phyloP scores from a whole-genome alignment of 2,797 vertebrate species.

The Crocidura indochinensis region DNA sequence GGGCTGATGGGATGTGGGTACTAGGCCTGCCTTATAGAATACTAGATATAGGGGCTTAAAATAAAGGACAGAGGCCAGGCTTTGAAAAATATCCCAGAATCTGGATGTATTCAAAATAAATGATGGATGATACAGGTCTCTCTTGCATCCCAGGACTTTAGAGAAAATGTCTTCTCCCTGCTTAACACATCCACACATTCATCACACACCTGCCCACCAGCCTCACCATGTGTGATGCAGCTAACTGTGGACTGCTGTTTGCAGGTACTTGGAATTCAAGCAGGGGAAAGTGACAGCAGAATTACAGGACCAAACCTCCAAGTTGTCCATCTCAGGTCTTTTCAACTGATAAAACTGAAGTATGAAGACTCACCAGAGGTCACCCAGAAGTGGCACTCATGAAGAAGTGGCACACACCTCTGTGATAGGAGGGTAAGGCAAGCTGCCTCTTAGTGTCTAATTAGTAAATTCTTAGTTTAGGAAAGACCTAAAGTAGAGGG shows the following conservation, averaged over 20 bases:
- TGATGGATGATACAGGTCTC: not conserved
- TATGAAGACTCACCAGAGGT: not conserved
- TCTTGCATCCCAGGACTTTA: not conserved
- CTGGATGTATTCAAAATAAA: not conserved
- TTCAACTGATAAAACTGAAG: not conserved
- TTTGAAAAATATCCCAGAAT: not conserved
- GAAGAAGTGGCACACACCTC: not conserved
- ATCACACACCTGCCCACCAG: not conserved
- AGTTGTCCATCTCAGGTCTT: not conserved
- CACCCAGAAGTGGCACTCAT: not conserved
- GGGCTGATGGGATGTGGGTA: not conserved
- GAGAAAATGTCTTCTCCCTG: not conserved
- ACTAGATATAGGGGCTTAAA: not conserved
- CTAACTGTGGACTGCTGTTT: not conserved
- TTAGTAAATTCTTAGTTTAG: not conserved
- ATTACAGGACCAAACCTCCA: not conserved
- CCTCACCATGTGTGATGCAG: not conserved
- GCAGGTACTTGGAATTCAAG: not conserved
- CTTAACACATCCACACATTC: not conserved
- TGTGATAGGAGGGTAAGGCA: too few species aligned
- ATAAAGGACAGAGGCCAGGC: not conserved
- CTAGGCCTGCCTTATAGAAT: not conserved
- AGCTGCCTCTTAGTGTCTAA: not conserved
- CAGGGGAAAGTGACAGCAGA: accelerated
- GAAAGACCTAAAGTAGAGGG: not conserved